Conservation (phyloP, 92 coral and sea anemone species). For the Nematostella vectensis region DNA sequence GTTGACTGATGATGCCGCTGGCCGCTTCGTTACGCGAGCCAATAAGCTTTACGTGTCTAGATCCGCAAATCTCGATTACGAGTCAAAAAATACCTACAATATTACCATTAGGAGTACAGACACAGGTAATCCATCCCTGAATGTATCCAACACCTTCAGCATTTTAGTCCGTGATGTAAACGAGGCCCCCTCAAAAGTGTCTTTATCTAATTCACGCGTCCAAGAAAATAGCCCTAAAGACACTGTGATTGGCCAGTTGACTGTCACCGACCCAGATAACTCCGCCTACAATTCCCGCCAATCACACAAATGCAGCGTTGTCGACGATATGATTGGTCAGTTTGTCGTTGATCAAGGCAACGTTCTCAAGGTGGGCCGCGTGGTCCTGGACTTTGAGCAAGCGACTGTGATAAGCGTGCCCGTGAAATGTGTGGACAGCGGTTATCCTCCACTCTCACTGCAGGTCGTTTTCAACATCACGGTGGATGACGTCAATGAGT, state of each 20-base stretch:
- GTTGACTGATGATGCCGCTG: slow-evolving; percentile 53
- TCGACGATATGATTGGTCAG: slow-evolving; percentile 47
- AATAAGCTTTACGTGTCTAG: slow-evolving; percentile 60
- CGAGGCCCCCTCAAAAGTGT: slow-evolving; percentile 69
- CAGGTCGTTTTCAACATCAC: slow-evolving; percentile 13
- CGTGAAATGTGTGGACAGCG: slow-evolving; percentile 62
- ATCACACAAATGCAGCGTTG: slow-evolving; percentile 59
- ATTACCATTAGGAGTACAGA: slow-evolving; percentile 40
- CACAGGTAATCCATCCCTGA: slow-evolving; percentile 50
- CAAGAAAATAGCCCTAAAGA: slow-evolving; percentile 74
- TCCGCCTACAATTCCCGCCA: slow-evolving; percentile 63
- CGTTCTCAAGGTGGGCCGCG: slow-evolving; percentile 38
- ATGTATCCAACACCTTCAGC: slow-evolving; percentile 24
- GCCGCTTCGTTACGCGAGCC: slow-evolving; percentile 53
- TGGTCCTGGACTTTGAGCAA: slow-evolving; percentile 53
- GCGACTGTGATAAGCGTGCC: slow-evolving; percentile 36
- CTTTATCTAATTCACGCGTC: slow-evolving; percentile 42
- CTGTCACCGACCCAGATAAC: slow-evolving; percentile 79
- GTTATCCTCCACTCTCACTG: slow-evolving; percentile 43
- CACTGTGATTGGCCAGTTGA: slow-evolving; percentile 65
- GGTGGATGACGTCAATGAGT: slow-evolving; percentile 63
- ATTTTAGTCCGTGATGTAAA: slow-evolving; percentile 60
- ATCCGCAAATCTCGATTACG: slow-evolving; percentile 56
- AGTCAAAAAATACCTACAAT: slow-evolving; percentile 17
- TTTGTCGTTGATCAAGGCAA: slow-evolving; percentile 40